Evolutionary conservation across 2,888 invertebrate species (phyloP), one percentile per base, ranked within the genome.

Genomic region (Apoderus coryli): DNA sequence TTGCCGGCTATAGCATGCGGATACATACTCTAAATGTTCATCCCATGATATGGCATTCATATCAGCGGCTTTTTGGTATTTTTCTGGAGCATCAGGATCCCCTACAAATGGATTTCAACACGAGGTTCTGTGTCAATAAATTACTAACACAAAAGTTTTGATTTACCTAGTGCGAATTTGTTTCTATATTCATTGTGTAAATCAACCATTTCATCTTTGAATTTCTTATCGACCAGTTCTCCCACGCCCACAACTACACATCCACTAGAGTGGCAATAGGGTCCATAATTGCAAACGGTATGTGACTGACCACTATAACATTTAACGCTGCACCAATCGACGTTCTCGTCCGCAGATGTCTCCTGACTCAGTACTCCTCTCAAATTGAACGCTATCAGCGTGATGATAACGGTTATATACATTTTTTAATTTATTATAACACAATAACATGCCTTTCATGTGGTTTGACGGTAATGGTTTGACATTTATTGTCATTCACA

Each of bases 21-120:
- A 32, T 9, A 35, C 35, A 16, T 19, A 35, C 22, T 35, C 35
- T 25, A 35, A 19, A 12, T 35, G 35, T 4, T 29, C 14, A 16
- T 35, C 33, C 35, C 35, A 35, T 23, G 26, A 27, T 10, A 35
- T 6, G 6, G 24, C 26, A 10, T 22, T 32, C 35, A 35, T 35
- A 14, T 35, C 12, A 5, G 35, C 23, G 4, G 32, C 32, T 13
- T 24, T 33, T 14, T 19, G 19, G 19, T 19, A 6, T 19, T 6
- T 7, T 19, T 9, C 9, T 19, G 6, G 9, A 19, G 6, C 6
- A 7, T 19, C 19, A 9, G 19, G 19, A 7, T 19, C 19, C n/a
- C 14, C 3, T 5, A 9, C 10, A 13, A 28, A 15, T 14, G 10
- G n/a, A 29, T 26, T n/a, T n/a, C n/a, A n/a, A n/a, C n/a, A n/a